These are phyloP conservation scores for Chrysemys picta DNA, from an alignment of 2,113 vertebrate genomes.

Conservation along the genomic window DNA sequence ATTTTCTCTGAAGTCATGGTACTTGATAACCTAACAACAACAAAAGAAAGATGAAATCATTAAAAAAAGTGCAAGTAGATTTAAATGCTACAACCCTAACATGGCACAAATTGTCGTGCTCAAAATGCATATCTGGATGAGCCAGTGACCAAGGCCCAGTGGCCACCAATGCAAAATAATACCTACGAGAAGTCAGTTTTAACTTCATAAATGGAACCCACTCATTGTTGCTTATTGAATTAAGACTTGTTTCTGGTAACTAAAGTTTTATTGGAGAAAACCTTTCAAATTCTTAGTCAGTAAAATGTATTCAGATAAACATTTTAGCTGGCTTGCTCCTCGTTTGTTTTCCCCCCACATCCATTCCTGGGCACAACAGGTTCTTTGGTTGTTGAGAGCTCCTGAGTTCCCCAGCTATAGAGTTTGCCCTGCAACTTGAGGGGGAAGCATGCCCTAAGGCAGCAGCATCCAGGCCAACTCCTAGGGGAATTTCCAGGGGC, in stretches of 20 bases:
- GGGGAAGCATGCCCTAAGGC: not conserved
- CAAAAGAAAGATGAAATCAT: not conserved
- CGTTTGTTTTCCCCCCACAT: not conserved
- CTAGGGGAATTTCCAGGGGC: not conserved
- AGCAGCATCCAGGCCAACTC: accelerated
- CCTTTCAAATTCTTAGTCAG: not conserved
- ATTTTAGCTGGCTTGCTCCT: not conserved
- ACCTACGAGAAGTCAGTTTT: not conserved
- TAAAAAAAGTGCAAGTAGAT: not conserved
- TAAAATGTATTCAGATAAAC: not conserved
- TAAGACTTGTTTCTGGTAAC: not conserved
- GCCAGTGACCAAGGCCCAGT: not conserved
- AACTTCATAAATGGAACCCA: not conserved
- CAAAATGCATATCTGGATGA: not conserved
- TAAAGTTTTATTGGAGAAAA: not conserved
- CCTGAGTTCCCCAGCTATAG: not conserved
- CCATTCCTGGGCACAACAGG: not conserved
- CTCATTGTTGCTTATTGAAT: not conserved
- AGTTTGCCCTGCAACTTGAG: not conserved
- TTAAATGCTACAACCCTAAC: accelerated
- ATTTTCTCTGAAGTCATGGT: conserved; percentile 10
- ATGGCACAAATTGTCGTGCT: not conserved
- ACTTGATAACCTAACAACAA: not conserved
- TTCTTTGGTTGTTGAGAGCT: not conserved
- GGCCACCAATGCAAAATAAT: not conserved